Conservation (phyloP, 92 coral and sea anemone species). For the Siderastrea siderea region DNA sequence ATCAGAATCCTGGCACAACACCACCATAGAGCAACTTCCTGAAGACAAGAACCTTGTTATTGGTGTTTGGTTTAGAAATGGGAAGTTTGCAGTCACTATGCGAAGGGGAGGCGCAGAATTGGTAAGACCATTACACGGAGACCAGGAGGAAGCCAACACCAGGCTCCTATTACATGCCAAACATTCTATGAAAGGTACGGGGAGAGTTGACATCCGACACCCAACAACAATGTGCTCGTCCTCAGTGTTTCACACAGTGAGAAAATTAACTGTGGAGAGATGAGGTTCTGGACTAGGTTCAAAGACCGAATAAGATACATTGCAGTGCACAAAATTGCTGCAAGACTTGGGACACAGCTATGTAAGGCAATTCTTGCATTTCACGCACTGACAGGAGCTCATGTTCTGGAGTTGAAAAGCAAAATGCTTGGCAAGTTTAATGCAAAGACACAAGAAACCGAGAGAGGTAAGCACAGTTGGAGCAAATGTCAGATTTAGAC, state of each 20-base stretch:
- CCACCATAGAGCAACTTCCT: not conserved
- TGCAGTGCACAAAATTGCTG: too few species aligned
- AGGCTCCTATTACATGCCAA: not conserved
- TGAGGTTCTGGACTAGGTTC: slow-evolving; percentile 5
- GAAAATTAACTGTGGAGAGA: not conserved
- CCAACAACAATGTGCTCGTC: slow-evolving; percentile 7
- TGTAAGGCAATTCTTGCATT: too few species aligned
- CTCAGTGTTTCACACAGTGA: too few species aligned
- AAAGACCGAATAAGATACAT: too few species aligned
- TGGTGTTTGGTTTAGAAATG: not conserved
- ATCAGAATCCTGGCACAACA: not conserved
- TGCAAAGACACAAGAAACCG: not conserved
- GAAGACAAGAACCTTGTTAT: too few species aligned
- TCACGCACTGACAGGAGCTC: slow-evolving; percentile 15
- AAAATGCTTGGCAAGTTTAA: slow-evolving; percentile 18
- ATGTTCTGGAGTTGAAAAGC: slow-evolving; percentile 1
- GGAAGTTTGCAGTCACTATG: not conserved
- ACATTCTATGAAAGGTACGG: not conserved
- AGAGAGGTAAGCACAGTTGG: not conserved
- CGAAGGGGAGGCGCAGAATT: slow-evolving; percentile 14
- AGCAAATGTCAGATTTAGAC: not conserved
- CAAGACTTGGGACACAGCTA: too few species aligned
- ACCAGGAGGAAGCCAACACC: slow-evolving; percentile 19
- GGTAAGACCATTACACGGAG: not conserved
- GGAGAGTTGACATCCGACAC: slow-evolving; percentile 1